These are phyloP conservation scores for Dysidea cf. avara DNA, from an alignment of 37 sponge, comb jelly and placozoan species.

Conservation along the genomic window DNA sequence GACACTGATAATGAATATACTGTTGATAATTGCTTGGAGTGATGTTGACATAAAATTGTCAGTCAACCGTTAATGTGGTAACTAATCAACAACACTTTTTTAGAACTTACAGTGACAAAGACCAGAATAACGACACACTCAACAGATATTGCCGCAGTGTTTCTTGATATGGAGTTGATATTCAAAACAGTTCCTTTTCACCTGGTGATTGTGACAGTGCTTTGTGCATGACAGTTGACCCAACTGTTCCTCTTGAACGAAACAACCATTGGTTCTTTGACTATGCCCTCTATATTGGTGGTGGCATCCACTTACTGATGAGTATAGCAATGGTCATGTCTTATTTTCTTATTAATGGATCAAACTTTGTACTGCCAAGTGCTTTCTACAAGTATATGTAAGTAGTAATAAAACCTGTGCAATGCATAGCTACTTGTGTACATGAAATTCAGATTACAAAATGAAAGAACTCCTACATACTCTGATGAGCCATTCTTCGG, in stretches of 20 bases:
- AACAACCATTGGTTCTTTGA: slow-evolving; percentile 1
- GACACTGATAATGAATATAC: slow-evolving; percentile 41
- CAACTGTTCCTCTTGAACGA: neutral
- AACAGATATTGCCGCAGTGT: neutral
- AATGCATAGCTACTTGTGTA: too few species aligned
- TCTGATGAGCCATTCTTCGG: slow-evolving; percentile 42
- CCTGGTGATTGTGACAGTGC: neutral
- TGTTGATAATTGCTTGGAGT: slow-evolving; percentile 34
- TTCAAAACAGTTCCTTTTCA: neutral
- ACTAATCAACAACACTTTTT: too few species aligned
- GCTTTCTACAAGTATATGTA: slow-evolving; percentile 16
- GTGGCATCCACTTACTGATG: slow-evolving; percentile 57
- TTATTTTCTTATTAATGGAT: slow-evolving; percentile 60
- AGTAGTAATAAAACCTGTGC: neutral
- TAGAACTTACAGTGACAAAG: too few species aligned
- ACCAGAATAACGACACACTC: too few species aligned
- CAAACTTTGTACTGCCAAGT: slow-evolving; percentile 48
- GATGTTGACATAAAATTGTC: slow-evolving; percentile 2
- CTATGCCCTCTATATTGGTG: slow-evolving; percentile 31
- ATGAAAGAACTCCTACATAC: slow-evolving; percentile 4
- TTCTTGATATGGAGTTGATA: neutral
- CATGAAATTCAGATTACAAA: neutral
- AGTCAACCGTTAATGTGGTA: too few species aligned
- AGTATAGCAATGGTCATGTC: slow-evolving; percentile 48
- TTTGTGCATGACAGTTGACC: neutral